These are phyloP conservation scores for Elymnias hypermnestra DNA, from an alignment of 1,140 invertebrate genomes.

Conservation along the genomic window DNA sequence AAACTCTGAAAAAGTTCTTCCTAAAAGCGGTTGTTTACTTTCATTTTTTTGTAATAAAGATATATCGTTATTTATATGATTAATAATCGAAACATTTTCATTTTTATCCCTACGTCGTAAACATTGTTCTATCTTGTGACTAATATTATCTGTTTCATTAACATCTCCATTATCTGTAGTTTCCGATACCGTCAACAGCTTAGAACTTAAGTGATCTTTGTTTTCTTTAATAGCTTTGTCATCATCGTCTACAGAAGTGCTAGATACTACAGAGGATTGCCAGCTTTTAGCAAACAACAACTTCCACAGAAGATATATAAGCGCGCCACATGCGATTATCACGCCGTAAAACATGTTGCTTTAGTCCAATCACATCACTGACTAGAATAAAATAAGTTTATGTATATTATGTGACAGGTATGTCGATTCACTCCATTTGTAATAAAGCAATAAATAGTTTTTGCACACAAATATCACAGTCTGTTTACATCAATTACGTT, in stretches of 20 bases:
- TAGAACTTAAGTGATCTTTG: no score
- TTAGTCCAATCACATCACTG: conserved; percentile 53
- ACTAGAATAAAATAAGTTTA: conserved; percentile 52
- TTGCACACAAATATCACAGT: conserved; percentile 37
- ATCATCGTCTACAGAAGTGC: no score
- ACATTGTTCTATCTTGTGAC: neutral
- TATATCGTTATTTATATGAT: neutral
- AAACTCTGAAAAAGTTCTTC: neutral
- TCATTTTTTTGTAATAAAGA: conserved; percentile 1
- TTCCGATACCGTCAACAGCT: neutral
- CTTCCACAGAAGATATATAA: conserved; percentile 53
- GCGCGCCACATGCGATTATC: conserved; percentile 42
- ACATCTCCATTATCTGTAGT: neutral
- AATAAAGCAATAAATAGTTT: conserved; percentile 36
- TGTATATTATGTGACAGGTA: conserved; percentile 22
- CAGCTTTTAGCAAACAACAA: conserved; percentile 32
- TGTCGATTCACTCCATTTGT: conserved; percentile 40
- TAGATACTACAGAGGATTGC: conserved; percentile 9
- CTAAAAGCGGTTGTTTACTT: neutral
- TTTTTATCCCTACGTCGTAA: neutral
- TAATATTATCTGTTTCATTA: neutral
- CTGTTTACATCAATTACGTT: conserved; percentile 26
- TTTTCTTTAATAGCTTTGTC: no score
- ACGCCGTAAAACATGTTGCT: conserved; percentile 57
- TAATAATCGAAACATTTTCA: neutral